Conservation (phyloP, 1,140 invertebrate species). For the Akabosia matsudoensis region DNA sequence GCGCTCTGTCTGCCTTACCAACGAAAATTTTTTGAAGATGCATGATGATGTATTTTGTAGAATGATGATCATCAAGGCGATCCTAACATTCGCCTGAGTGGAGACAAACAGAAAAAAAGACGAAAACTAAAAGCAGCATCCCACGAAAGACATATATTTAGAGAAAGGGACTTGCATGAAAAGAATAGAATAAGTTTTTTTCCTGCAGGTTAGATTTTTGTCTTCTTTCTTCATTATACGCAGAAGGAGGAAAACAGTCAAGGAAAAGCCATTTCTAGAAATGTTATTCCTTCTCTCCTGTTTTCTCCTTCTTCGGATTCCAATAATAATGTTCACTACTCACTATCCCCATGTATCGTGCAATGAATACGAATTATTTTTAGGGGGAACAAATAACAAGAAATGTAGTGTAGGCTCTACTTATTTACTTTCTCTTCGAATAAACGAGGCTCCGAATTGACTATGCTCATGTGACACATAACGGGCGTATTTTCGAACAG, state of each 20-base stretch:
- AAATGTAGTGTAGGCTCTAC: neutral
- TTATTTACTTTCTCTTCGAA: neutral
- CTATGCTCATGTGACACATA: no score
- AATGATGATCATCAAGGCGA: neutral
- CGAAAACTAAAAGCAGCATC: no score
- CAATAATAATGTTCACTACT: neutral
- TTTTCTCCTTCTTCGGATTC: neutral
- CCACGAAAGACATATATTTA: no score
- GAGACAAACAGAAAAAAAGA: neutral
- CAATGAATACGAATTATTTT: conserved; percentile 20
- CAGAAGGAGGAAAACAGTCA: no score
- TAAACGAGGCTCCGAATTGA: no score
- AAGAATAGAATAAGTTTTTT: neutral
- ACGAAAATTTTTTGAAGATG: neutral
- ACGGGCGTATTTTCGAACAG: no score
- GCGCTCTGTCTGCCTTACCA: neutral
- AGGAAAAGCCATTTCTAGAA: no score
- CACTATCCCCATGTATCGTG: conserved; percentile 6
- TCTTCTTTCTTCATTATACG: neutral
- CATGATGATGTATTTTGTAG: neutral
- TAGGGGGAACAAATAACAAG: neutral
- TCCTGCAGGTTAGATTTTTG: neutral
- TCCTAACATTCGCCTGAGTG: neutral
- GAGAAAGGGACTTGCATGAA: no score
- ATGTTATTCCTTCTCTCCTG: neutral